Conservation (phyloP, 2,113 vertebrate species). For the Tichodroma muraria region DNA sequence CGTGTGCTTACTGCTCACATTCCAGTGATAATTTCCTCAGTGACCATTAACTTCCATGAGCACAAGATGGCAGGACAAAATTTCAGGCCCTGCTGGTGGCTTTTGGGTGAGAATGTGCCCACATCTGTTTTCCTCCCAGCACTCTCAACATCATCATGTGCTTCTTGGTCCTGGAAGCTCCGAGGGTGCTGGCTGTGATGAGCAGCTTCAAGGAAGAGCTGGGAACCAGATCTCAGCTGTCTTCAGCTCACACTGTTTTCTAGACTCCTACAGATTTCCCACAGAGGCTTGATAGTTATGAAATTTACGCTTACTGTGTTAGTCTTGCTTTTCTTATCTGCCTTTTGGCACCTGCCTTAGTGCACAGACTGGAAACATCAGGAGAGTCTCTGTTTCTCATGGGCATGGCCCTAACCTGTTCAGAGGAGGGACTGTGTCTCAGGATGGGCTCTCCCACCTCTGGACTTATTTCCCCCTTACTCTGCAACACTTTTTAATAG, state of each 20-base stretch:
- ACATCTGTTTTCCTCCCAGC: background rate
- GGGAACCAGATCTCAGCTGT: background rate
- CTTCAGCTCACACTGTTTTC: background rate
- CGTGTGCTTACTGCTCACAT: accelerated
- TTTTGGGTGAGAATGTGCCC: background rate
- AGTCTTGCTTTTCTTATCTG: background rate
- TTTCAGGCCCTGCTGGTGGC: accelerated
- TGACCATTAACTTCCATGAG: background rate
- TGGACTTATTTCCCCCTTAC: background rate
- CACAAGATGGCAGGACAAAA: background rate
- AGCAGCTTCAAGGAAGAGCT: background rate
- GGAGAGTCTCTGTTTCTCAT: background rate
- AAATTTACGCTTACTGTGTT: background rate
- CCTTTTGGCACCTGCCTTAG: background rate
- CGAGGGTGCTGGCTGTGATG: background rate
- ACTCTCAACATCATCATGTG: background rate
- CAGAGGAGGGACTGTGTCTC: background rate
- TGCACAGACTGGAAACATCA: background rate
- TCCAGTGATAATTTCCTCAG: background rate
- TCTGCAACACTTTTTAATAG: background rate
- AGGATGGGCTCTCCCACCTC: background rate
- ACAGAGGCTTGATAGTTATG: background rate
- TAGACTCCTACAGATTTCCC: background rate
- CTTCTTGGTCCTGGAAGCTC: background rate
- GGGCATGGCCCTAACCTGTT: background rate